Evolutionary conservation across 2,797 vertebrate genomes (phyloP), one percentile per base, ranked within the genome.

Genomic region (Rhadinocentrus ornatus): DNA sequence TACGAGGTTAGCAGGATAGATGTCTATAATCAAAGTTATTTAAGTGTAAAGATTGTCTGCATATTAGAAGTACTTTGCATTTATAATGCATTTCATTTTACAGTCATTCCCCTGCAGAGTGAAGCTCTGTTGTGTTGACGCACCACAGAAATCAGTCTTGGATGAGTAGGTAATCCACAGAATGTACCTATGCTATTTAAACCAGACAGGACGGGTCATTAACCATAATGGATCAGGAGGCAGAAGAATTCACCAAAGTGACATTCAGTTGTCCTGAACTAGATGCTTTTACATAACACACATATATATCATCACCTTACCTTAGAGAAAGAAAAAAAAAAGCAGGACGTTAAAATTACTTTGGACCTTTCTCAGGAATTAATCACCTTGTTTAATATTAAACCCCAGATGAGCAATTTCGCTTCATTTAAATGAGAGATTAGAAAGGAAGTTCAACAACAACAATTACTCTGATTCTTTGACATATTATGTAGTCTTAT

Each of bases 151-250:
- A 81, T 89, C 90, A 92, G 95, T 95, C 93, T 95, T 94, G 95
- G 94, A 89, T 94, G 95, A 96, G 93, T 93, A 93, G 93, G 90
- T 95, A 90, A 91, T 91, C 75, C 68, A 76, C 77, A 58, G 88
- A 58, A 62, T 34, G 66, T 95, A 44, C 94, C 94, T 90, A 94
- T 93, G 93, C 94, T 93, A 93, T 96, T 97, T 95, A 93, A 95
- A 94, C 95, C 96, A 96, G 95, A 95, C 96, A 94, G 95, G 94
- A 97, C 83, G 96, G 95, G 91, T 96, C 96, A 97, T 97, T 97
- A 96, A 96, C 95, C 93, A 94, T 96, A 95, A 96, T 95, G 95
- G 96, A 95, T 93, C 92, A 88, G 90, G 94, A 94, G 93, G 93
- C 94, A 93, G 92, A 87, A 84, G 75, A 78, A 82, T 73, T 64